phyloP scores from a whole-genome alignment of 1,140 invertebrate species.

The Cephus cinctus region DNA sequence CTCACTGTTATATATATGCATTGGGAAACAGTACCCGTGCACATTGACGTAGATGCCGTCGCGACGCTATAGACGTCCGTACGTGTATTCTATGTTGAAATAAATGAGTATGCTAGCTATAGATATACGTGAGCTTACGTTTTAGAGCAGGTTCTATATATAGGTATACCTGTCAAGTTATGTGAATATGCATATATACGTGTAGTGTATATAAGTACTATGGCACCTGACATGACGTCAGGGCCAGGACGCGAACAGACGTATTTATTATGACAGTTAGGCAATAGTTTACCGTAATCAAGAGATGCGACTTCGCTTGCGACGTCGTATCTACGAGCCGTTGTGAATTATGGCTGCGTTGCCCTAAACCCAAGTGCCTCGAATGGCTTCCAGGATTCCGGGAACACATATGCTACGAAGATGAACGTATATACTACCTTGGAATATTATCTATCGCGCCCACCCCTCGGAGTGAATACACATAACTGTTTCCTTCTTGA shows the following conservation, averaged over 20 bases:
- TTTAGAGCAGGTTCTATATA: too few relatives aligned
- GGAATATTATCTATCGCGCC: too few relatives aligned
- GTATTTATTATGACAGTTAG: constrained; percentile 4
- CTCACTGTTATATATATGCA: neutral
- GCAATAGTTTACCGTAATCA: constrained; percentile 1
- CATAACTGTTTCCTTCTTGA: too few relatives aligned
- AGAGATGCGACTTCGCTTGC: neutral
- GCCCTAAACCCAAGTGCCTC: too few relatives aligned
- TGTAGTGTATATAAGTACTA: neutral
- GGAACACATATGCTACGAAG: neutral
- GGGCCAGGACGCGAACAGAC: neutral
- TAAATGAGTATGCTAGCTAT: neutral
- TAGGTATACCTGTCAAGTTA: neutral
- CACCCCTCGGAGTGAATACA: too few relatives aligned
- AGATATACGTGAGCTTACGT: too few relatives aligned
- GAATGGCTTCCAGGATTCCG: too few relatives aligned
- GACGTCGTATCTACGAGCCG: too few relatives aligned
- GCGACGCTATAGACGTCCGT: neutral
- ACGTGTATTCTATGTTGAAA: neutral
- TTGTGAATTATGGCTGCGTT: too few relatives aligned
- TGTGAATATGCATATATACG: neutral
- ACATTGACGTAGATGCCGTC: neutral
- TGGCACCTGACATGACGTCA: neutral
- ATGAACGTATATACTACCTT: too few relatives aligned
- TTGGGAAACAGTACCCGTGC: neutral